Evolutionary conservation across 2,888 invertebrate species (phyloP), one percentile per base, ranked within the genome.

Genomic region (Amphipoea lucens): DNA sequence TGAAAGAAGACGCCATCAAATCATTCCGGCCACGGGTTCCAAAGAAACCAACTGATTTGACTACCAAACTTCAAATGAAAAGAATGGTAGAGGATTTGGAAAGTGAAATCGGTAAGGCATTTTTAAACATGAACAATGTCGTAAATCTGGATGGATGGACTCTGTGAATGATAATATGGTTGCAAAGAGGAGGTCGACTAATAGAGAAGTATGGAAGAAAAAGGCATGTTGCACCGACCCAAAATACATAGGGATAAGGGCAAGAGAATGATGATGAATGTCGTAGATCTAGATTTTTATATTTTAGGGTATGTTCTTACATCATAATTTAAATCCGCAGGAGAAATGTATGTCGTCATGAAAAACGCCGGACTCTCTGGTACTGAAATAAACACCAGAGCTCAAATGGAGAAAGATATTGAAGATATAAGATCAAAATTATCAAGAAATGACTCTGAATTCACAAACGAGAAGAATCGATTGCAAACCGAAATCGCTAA

Each of bases 31-130:
- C 97, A 45, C 97, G 98, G 88, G 97, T 97, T n/a, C 97, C 98
- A 6, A 98, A 98, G 91, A 98, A 98, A 90, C 97, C 98, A 14
- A 98, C 98, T 12, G 98, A 98, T 90, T 95, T 97, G 74, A 98
- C 98, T 51, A 97, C 98, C 2, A 98, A 98, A 94, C 92, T 98
- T 71, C 98, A 98, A 94, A 95, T 99, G 90, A 98, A 98, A 89
- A 98, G 98, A 90, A 98, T 98, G 98, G 98, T 99, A 4, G 98
- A 98, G 80, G 99, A 99, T 86, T 96, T 99, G 88, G 99, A 99
- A 95, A 98, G 97, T 91, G 99, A 99, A 97, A 98, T 99, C 87
- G 98, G 98, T 98, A 95, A 65, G 40, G 12, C 0, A 62, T 62
- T 40, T 54, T 67, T 54, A 40, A 48, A 54, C 17, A n/a, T n/a